Conservation (phyloP, 2,888 invertebrate genomes). For the Campoletis raptor region DNA sequence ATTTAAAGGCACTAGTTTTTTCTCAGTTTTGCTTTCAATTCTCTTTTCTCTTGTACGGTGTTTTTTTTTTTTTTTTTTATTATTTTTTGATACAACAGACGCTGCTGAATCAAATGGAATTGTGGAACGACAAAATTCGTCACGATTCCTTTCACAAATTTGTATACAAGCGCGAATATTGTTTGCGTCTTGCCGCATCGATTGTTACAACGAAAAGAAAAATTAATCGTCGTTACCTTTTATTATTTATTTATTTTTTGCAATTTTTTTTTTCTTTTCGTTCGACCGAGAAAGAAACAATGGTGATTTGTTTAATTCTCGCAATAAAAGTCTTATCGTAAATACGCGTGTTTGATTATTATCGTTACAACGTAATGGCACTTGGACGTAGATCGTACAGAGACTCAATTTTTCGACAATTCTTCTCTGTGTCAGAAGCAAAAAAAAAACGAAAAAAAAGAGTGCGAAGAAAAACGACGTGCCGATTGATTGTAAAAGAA, state of each 20-base stretch:
- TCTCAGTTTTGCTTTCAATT: no score
- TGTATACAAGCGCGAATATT: slow-evolving; percentile 14
- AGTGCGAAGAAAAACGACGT: neutral
- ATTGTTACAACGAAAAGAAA: neutral
- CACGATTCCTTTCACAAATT: neutral
- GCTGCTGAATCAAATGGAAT: neutral
- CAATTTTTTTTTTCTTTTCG: neutral
- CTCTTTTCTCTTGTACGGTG: slow-evolving; percentile 25
- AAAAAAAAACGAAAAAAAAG: neutral
- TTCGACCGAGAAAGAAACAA: slow-evolving; percentile 20
- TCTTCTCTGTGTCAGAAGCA: slow-evolving; percentile 1
- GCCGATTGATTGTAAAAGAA: neutral
- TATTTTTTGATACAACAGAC: slow-evolving; percentile 2
- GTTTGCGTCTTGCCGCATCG: slow-evolving; percentile 6
- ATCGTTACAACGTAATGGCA: slow-evolving; percentile 65
- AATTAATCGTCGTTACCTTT: neutral
- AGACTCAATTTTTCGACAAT: slow-evolving; percentile 45
- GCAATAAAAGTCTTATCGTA: slow-evolving; percentile 47
- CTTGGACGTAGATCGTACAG: slow-evolving; percentile 63
- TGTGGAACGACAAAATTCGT: neutral
- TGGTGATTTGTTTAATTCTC: slow-evolving; percentile 25
- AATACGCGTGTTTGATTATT: slow-evolving; percentile 34
- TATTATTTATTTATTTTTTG: neutral
- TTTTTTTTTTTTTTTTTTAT: slow-evolving; percentile 9
- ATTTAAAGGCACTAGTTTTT: slow-evolving; percentile 66